Conservation (phyloP, 2,113 vertebrate genomes). For the Phrynosoma blainvillii region DNA sequence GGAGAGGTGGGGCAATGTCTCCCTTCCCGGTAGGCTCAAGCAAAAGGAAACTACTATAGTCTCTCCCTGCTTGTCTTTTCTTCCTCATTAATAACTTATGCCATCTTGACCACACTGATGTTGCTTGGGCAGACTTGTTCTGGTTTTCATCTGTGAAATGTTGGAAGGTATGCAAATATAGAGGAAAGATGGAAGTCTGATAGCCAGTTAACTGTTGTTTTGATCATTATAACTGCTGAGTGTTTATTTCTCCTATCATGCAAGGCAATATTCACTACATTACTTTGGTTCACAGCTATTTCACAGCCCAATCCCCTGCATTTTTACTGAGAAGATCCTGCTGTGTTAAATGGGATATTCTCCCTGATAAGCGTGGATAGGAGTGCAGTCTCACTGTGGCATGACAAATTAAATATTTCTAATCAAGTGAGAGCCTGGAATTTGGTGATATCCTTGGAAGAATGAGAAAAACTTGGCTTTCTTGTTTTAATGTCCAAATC, state of each 20-base stretch:
- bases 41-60: too few relatives aligned
- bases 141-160: too few relatives aligned
- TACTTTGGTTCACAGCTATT: not conserved
- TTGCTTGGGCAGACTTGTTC: too few relatives aligned
- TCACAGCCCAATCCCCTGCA: not conserved
- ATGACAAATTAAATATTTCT: not conserved
- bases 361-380: not conserved
- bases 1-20: too few relatives aligned
- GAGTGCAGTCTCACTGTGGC: not conserved
- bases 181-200: too few relatives aligned
- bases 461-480: not conserved
- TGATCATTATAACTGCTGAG: too few relatives aligned
- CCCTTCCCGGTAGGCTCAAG: too few relatives aligned
- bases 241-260: not conserved
- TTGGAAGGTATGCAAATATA: too few relatives aligned
- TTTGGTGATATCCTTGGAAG: not conserved
- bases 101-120: too few relatives aligned
- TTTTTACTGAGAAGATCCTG: not conserved
- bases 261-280: not conserved
- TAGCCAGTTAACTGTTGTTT: too few relatives aligned
- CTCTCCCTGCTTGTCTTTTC: too few relatives aligned
- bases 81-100: too few relatives aligned
- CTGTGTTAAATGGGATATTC: not conserved
- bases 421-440: not conserved
- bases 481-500: slow-evolving; percentile 7